Conservation (phyloP, 2,113 vertebrate genomes). For the Takifugu bimaculatus region DNA sequence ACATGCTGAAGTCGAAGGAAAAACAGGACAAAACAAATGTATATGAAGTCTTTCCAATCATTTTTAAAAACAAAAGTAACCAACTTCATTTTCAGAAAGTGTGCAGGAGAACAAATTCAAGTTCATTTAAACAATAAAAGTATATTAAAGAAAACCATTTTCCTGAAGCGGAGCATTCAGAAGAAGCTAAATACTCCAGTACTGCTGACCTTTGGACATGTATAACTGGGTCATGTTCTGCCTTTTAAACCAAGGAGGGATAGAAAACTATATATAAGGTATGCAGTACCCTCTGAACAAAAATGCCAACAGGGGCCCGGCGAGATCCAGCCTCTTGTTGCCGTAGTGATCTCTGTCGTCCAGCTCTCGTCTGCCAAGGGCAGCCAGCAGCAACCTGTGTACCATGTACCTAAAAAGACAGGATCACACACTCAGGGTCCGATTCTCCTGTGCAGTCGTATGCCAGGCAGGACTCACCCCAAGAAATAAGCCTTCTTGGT, state of each 20-base stretch:
- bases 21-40: background rate
- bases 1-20: conserved; percentile 80
- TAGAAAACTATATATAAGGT: background rate
- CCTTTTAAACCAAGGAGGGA: background rate
- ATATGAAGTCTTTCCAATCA: too few relatives aligned
- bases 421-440: background rate
- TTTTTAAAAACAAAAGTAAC: too few relatives aligned
- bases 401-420: conserved; percentile 90
- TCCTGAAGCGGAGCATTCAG: too few relatives aligned
- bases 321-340: conserved; percentile 98
- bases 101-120: too few relatives aligned
- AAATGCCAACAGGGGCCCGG: conserved; percentile 92
- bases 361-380: conserved; percentile 90
- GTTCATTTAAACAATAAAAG: too few relatives aligned
- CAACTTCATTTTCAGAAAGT: too few relatives aligned
- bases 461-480: conserved; percentile 75
- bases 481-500: conserved; percentile 98
- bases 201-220: too few relatives aligned
- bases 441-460: background rate
- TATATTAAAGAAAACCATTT: too few relatives aligned
- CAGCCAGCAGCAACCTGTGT: conserved; percentile 89
- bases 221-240: too few relatives aligned
- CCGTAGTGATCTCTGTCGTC: conserved; percentile 99
- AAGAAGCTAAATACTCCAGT: too few relatives aligned
- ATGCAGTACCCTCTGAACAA: conserved; percentile 87